These are phyloP conservation scores for Drosophila pseudotakahashii DNA, from an alignment of 2,888 invertebrate genomes.

Conservation along the genomic window DNA sequence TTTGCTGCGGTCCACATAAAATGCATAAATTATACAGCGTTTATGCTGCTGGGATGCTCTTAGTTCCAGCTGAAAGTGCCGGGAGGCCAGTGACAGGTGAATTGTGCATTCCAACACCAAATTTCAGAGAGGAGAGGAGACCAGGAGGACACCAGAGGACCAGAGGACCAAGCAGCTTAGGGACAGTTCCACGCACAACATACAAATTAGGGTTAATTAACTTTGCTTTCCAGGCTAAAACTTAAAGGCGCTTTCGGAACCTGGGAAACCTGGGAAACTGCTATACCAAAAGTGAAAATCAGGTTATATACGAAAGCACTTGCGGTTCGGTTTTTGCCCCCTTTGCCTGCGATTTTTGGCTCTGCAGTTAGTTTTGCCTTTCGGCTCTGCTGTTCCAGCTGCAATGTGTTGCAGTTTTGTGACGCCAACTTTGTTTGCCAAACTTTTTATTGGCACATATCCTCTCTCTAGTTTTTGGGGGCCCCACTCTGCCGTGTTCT, in stretches of 20 bases:
- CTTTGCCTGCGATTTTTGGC: conserved; percentile 51
- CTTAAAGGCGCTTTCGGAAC: conserved; percentile 10
- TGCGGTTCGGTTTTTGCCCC: conserved; percentile 4
- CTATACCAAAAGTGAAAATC: conserved; percentile 28
- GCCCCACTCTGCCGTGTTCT: too few relatives aligned
- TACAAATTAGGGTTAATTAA: conserved; percentile 75
- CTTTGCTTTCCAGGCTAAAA: conserved; percentile 54
- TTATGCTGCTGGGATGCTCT: conserved; percentile 50
- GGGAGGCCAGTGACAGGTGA: conserved; percentile 54
- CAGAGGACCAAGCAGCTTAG: conserved; percentile 18
- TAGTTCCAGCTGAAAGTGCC: conserved; percentile 3
- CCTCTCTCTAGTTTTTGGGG: conserved; percentile 48
- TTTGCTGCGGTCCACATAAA: conserved; percentile 74
- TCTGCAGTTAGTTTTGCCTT: conserved; percentile 23
- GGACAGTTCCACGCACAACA: conserved; percentile 37
- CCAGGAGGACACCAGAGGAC: too few relatives aligned
- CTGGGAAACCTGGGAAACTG: not conserved
- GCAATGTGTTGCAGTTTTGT: conserved; percentile 73
- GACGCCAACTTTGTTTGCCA: conserved; percentile 80
- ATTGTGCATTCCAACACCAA: conserved; percentile 50
- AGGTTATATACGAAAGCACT: conserved; percentile 40
- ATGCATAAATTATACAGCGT: conserved; percentile 75
- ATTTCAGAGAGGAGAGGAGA: not conserved
- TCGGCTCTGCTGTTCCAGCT: conserved; percentile 21
- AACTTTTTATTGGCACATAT: conserved; percentile 80